These are phyloP conservation scores for Loriculus beryllinus DNA, from an alignment of 2,797 vertebrate genomes.

Conservation along the genomic window DNA sequence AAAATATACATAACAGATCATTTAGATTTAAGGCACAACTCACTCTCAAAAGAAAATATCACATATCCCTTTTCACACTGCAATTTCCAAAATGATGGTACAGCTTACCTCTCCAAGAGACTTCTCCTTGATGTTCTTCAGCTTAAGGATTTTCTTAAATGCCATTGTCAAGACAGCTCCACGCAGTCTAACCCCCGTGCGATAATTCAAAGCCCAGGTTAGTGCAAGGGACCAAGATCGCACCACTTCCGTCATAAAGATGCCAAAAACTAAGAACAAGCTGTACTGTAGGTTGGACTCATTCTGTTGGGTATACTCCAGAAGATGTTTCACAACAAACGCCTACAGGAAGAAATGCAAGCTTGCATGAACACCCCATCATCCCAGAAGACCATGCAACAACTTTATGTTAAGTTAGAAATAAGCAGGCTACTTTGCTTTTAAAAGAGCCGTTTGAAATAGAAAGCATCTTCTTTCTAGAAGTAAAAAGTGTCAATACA, in stretches of 20 bases:
- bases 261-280: constrained; percentile 88
- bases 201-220: constrained; percentile 93
- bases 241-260: constrained; percentile 86
- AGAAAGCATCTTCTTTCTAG: constrained; percentile 59
- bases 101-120: constrained; percentile 86
- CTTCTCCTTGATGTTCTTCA: constrained; percentile 89
- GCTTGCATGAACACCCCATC: constrained; percentile 72
- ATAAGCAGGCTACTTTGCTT: constrained; percentile 68
- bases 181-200: constrained; percentile 87
- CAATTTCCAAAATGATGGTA: not conserved
- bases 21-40: not conserved
- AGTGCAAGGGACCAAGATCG: constrained; percentile 93
- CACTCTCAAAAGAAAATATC: not conserved
- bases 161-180: constrained; percentile 90
- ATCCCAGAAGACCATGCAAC: constrained; percentile 36
- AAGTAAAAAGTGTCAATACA: constrained; percentile 40
- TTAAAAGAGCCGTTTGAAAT: constrained; percentile 30
- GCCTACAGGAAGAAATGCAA: constrained; percentile 89
- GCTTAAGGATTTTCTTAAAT: constrained; percentile 89
- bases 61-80: not conserved
- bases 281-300: constrained; percentile 85
- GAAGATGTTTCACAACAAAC: constrained; percentile 89
- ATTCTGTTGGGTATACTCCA: constrained; percentile 88
- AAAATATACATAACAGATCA: constrained; percentile 10
- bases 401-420: constrained; percentile 84